Conservation (phyloP, 1,140 invertebrate genomes). For the Drosophila yakuba region DNA sequence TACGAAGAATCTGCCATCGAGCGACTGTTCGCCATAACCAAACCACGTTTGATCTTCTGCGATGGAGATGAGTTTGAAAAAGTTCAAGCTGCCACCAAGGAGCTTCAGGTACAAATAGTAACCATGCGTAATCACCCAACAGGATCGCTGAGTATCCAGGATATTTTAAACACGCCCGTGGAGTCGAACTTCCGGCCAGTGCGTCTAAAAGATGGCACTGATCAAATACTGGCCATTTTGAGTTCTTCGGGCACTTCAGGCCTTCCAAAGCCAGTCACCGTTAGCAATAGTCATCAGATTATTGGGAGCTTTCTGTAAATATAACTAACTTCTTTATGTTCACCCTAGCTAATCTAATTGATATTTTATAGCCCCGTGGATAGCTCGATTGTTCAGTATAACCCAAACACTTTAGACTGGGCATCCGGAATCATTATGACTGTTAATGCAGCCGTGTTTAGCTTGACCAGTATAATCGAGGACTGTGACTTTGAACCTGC, state of each 20-base stretch:
- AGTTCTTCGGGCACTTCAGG: constrained; percentile 90
- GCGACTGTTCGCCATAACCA: constrained; percentile 30
- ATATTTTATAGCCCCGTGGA: neutral
- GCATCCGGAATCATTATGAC: constrained; percentile 22
- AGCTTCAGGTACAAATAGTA: constrained; percentile 20
- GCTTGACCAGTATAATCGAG: constrained; percentile 34
- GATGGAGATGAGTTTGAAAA: constrained; percentile 43
- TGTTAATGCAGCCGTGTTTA: constrained; percentile 23
- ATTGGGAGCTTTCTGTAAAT: constrained; percentile 17
- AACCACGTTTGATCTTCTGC: constrained; percentile 56
- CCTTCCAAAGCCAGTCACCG: constrained; percentile 90
- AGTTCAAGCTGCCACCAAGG: constrained; percentile 26
- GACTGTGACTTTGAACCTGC: constrained; percentile 32
- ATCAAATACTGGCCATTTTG: constrained; percentile 74
- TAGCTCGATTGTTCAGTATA: constrained; percentile 16
- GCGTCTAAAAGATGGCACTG: constrained; percentile 16
- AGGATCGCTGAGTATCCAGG: constrained; percentile 20
- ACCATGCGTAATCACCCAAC: constrained; percentile 32
- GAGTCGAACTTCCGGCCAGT: constrained; percentile 27
- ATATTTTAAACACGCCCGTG: constrained; percentile 20
- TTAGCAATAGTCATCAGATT: constrained; percentile 86
- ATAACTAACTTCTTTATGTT: too few relatives aligned
- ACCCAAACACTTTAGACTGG: constrained; percentile 6
- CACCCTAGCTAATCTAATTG: too few relatives aligned
- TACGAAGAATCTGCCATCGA: constrained; percentile 24